Evolutionary conservation across 2,888 invertebrate genomes (phyloP), one percentile per base, ranked within the genome.

Genomic region (Ethmia dodecea): DNA sequence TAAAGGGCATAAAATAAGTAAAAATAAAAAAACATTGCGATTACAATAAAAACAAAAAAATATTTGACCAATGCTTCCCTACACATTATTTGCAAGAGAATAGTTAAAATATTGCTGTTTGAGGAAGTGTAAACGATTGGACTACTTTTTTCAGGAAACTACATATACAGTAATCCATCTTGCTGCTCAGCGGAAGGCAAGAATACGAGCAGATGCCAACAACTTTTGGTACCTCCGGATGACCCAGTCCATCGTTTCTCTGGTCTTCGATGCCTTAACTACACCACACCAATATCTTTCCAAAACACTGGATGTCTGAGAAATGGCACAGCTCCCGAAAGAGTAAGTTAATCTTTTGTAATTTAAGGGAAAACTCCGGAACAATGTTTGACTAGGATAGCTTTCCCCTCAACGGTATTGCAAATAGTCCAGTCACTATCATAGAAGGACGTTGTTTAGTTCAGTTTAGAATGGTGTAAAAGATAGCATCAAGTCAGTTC

Each of bases 161-260:
- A 62, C 24, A 49, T 64, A 0, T 11, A 41, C 1, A 58, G 57
- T 55, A 59, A 45, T 4, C 55, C 64, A 1, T 54, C 59, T 30
- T 61, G 58, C 34, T 58, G 61, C 29, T 13, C 35, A 3, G 38
- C 47, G 18, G 43, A 42, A 25, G 54, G 52, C 3, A 49, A 49
- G 14, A 41, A 36, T 4, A 49, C 59, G 20, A 33, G 42, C n/a
- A 42, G 32, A 2, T 61, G 57, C 28, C 43, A 46, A 3, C 54
- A 51, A 0, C 52, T 50, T 14, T 35, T 29, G 22, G 42, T 61
- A 10, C 47, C 55, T 3, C 42, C 47, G 4, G 52, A 55, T 20
- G 66, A 65, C 37, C 59, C 49, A 2, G 58, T 63, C 2, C 60
- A 62, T n/a, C 51, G 60, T 2, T 65, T 62, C 44, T 57, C 60